Base-by-base conservation (phyloP, 92 coral and sea anemone species). In the Phenganax subtilis region DNA sequence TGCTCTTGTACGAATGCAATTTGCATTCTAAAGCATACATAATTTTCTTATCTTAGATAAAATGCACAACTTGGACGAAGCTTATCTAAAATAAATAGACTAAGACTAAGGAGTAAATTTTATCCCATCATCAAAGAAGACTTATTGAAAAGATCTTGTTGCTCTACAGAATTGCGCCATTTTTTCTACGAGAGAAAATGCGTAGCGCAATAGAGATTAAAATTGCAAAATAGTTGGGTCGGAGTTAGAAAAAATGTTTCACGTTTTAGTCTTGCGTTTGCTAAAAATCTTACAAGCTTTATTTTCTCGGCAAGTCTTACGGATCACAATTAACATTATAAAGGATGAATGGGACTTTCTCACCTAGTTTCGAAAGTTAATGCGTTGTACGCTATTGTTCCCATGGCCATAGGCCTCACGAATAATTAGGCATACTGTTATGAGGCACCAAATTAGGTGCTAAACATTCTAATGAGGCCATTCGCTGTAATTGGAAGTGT, bases 391-490 rank as follows among this genome's bases (percentile, higher is more conserved):
- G 71, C 54, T 53, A 60, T 79, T 79, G 72, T 63, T 65, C 71
- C 56, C 51, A 51, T 79, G 59, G 54, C 65, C 83, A 15, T 53
- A 79, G 47, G 62, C 57, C 74, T 30, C 56, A 64, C 59, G 83
- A 79, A 79, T 79, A 79, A 79, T 79, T 79, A 79, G 56, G 53
- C 58, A 28, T 79, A 79, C 60, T 79, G 83, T 63, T 54, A 62
- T 30, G 74, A 64, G 83, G 61, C 47, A 11, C 83, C 83, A 79
- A 79, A 79, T 79, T 79, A 79, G 83, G 83, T 79, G 83, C 62
- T 79, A 79, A 79, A 79, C 53, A 52, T 60, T 61, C 20, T 64
- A 79, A 63, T 79, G 83, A 61, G 61, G 56, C 65, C 81, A 59
- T 76, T 28, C 69, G n/a, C 62, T 51, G 83, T 64, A 79, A 79